Base-by-base conservation (phyloP, 2,888 invertebrate species). In the Polydrusus pterygomalis region DNA sequence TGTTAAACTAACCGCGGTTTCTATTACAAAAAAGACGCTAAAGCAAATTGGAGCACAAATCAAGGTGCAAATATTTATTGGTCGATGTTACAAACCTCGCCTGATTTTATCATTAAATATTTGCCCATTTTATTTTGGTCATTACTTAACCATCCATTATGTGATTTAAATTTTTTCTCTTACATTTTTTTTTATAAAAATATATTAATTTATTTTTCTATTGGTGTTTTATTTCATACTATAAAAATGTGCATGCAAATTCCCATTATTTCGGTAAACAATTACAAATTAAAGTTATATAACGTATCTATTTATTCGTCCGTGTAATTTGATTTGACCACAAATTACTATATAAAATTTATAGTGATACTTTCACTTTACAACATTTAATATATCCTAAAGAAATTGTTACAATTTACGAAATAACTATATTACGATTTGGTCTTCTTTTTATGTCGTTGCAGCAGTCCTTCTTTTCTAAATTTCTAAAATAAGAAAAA, bases 381-480 rank as follows among this genome's bases (percentile, higher is more conserved):
- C 18, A 54, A 11, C 25, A 25, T 25, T 25, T 25, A n/a, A n/a
- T n/a, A n/a, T n/a, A 25, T 25, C 25, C n/a, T 9, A 15, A 47
- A 47, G 17, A 47, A 47, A 17, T 17, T 47, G 2, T 47, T 2
- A 34, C 2, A 8, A 63, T 15, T 58, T 13, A 40, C 40, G 6
- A 47, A 17, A 62, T 51, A 9, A 9, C n/a, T 25, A 20, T 30
- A 17, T 34, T 9, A 49, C 2, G 60, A 62, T 54, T 58, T 68
- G 30, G 56, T 25, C 43, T 38, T 70, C 47, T 67, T 74, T 49
- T 69, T 82, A 70, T 82, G 78, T 65, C 76, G 78, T 70, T 85
- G 83, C n/a, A 85, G 51, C 56, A 78, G 78, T 15, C 85, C 84
- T 69, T 79, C 77, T 75, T 79, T 79, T 45, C 79, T 79, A 49